Percentiles rank a stretch among this genome's conserved stretches.
phyloP scores from a whole-genome alignment of 2,888 invertebrate genomes.

The Ormyrus labotus region DNA sequence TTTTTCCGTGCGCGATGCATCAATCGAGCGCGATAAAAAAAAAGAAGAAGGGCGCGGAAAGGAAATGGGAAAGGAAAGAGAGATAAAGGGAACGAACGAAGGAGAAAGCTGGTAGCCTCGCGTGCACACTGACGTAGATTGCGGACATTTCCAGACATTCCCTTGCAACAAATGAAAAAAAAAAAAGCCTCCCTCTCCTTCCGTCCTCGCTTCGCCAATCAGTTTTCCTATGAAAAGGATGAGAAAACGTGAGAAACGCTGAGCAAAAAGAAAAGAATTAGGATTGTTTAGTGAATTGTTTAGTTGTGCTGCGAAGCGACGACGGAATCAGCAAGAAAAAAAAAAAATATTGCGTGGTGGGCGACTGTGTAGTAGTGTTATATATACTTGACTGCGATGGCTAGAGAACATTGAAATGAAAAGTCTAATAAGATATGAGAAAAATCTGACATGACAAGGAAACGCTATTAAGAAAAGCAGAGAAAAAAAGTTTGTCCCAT shows the following conservation, averaged over 20 bases:
- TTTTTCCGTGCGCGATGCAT: constrained; percentile 16
- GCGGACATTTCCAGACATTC: constrained; percentile 55
- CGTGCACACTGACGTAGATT: constrained; percentile 55
- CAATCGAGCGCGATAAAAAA: constrained; percentile 21
- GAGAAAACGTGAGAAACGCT: neutral
- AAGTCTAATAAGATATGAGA: constrained; percentile 28
- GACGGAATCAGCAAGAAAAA: constrained; percentile 43
- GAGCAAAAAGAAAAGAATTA: constrained; percentile 3
- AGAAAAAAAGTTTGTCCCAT: constrained; percentile 48
- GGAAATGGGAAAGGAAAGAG: neutral
- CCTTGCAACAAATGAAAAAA: constrained; percentile 45
- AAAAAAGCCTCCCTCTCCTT: constrained; percentile 22
- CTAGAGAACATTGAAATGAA: constrained; percentile 35
- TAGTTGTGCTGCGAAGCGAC: constrained; percentile 45
- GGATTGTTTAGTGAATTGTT: neutral
- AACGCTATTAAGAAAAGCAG: constrained; percentile 38
- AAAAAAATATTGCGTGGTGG: constrained; percentile 45
- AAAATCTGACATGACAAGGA: constrained; percentile 29
- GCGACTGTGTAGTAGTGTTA: constrained; percentile 55
- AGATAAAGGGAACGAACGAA: neutral
- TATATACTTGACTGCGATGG: constrained; percentile 49
- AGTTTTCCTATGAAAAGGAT: constrained; percentile 19
- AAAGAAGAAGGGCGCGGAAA: neutral
- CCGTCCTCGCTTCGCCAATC: constrained; percentile 45
- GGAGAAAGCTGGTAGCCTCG: constrained; percentile 34